Evolutionary conservation across 2,113 vertebrate species (phyloP).

Genomic region (Amphiprion percula): DNA sequence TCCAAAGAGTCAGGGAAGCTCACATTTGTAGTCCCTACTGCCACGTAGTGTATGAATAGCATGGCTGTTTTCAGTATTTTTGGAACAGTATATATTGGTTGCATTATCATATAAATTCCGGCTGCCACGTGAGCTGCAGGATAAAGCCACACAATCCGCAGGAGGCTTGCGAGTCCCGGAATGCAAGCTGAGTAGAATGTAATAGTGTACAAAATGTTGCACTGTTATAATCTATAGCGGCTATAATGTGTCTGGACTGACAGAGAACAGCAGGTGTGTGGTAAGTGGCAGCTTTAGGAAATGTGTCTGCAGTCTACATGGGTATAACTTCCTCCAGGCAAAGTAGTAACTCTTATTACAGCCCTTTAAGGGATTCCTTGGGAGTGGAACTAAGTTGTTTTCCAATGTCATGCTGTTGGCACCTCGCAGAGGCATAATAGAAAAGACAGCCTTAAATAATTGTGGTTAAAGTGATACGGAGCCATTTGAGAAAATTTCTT

Average conservation of each 20-base stretch:
- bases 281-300: conserved; percentile 51
- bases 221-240: neutral
- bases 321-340: conserved; percentile 51
- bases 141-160: neutral
- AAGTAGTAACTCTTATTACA: conserved; percentile 64
- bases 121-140: neutral
- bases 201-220: neutral
- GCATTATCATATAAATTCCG: conserved; percentile 1
- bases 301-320: conserved; percentile 33
- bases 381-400: conserved; percentile 62
- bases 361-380: conserved; percentile 48
- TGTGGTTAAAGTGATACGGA: conserved; percentile 43
- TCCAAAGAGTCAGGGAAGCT: too few species aligned
- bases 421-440: conserved; percentile 41
- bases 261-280: conserved; percentile 41
- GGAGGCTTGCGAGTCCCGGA: neutral
- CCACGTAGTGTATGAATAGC: neutral
- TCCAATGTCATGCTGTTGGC: conserved; percentile 43
- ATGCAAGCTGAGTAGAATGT: neutral
- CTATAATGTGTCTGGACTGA: conserved; percentile 16
- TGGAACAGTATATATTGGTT: neutral
- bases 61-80: neutral
- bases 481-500: neutral
- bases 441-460: conserved; percentile 50
- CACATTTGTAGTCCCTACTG: too few species aligned